A percentile compares a stretch with the other conserved stretches of the same genome.
Evolutionary conservation across 2,797 vertebrate species (phyloP).

Genomic region (Pseudochirops corinnae): DNA sequence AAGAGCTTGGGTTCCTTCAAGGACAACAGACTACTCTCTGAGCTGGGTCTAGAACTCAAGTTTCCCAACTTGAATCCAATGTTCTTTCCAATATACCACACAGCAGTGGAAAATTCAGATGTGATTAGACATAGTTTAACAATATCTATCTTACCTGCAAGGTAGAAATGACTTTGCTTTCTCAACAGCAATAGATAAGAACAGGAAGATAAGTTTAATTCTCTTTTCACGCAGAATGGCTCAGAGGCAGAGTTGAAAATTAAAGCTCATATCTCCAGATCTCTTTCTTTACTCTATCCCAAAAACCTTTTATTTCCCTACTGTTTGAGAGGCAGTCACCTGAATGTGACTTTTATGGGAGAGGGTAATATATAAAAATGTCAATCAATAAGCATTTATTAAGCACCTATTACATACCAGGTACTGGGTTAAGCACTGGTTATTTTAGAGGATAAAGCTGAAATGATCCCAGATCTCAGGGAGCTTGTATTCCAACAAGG

Average conservation of each 20-base stretch:
- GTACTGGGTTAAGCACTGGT: not conserved
- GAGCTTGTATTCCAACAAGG: not conserved
- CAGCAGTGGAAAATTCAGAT: not conserved
- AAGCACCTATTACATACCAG: not conserved
- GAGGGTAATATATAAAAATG: not conserved
- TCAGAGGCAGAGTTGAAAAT: not conserved
- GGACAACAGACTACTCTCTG: not conserved
- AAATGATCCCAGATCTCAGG: not conserved
- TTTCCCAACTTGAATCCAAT: not conserved
- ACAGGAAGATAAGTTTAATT: not conserved
- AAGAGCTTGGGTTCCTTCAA: not conserved
- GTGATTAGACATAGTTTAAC: not conserved
- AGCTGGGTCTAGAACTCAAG: not conserved
- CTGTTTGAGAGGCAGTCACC: not conserved
- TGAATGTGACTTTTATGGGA: not conserved
- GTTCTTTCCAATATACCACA: not conserved
- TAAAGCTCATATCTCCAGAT: not conserved
- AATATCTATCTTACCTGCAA: not conserved
- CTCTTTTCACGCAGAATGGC: not conserved
- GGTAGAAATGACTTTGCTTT: not conserved
- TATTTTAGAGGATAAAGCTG: not conserved
- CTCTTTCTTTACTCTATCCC: not conserved
- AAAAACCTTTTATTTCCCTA: not conserved
- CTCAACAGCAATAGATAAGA: not conserved
- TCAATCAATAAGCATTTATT: not conserved